Conservation (phyloP, 2,113 vertebrate genomes). For the Nothoprocta perdicaria region DNA sequence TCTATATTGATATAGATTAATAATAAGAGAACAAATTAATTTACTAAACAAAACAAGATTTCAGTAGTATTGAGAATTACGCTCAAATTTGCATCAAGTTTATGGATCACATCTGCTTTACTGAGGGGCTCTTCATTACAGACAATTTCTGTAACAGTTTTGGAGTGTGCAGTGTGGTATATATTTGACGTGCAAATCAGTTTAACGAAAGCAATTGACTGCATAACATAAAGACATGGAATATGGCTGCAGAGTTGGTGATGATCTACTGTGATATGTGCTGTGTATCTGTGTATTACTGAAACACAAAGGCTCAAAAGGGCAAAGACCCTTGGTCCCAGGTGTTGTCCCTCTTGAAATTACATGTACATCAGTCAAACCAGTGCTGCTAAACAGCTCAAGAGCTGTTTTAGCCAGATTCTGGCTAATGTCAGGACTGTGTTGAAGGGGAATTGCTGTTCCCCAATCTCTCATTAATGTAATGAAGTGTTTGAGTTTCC, state of each 20-base stretch:
- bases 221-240: neutral
- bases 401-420: neutral
- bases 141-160: neutral
- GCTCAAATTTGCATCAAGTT: neutral
- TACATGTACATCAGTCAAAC: neutral
- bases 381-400: neutral
- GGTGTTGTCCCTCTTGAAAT: neutral
- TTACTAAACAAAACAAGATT: neutral
- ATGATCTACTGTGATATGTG: accelerated
- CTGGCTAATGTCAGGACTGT: neutral
- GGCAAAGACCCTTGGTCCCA: neutral
- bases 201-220: neutral
- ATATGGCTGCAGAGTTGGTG: neutral
- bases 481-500: neutral
- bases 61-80: neutral
- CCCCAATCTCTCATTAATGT: neutral
- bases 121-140: neutral
- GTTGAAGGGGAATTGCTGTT: neutral
- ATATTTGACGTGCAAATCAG: neutral
- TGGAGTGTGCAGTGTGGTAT: neutral
- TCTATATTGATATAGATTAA: neutral
- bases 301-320: neutral
- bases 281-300: neutral
- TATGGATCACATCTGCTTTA: neutral
- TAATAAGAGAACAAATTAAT: neutral